Conservation (phyloP, 2,113 vertebrate genomes). For the Cettia cetti region DNA sequence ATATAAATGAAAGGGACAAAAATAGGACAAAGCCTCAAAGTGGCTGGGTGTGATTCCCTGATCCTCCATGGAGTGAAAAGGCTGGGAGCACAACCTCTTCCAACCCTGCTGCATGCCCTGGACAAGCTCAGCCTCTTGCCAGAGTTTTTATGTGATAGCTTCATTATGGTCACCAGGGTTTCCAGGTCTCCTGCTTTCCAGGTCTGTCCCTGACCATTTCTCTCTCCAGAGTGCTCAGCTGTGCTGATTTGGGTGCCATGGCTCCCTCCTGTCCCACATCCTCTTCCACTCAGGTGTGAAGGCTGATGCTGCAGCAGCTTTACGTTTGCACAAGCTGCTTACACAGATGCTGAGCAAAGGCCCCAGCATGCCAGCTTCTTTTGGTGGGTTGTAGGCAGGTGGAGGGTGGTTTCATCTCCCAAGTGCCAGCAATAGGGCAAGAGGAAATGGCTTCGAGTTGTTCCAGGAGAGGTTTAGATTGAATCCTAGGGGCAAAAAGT, state of each 20-base stretch:
- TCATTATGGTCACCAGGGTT: neutral
- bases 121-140: neutral
- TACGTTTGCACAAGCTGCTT: neutral
- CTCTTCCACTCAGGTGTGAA: neutral
- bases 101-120: neutral
- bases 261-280: neutral
- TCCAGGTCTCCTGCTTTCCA: neutral
- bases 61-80: neutral
- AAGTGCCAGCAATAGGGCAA: neutral
- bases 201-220: neutral
- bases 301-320: rapidly evolving
- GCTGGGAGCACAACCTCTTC: neutral
- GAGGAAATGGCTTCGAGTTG: neutral
- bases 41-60: neutral
- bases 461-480: neutral
- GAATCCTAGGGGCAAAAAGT: neutral
- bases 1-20: neutral
- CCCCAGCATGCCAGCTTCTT: neutral
- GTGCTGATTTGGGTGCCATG: neutral
- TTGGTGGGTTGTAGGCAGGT: neutral
- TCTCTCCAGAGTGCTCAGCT: neutral
- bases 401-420: neutral
- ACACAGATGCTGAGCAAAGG: neutral
- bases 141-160: neutral
- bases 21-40: neutral